Percentiles rank a stretch among this genome's conserved stretches.
Evolutionary conservation across 2,113 vertebrate genomes (phyloP).

Genomic region (Psophia crepitans): DNA sequence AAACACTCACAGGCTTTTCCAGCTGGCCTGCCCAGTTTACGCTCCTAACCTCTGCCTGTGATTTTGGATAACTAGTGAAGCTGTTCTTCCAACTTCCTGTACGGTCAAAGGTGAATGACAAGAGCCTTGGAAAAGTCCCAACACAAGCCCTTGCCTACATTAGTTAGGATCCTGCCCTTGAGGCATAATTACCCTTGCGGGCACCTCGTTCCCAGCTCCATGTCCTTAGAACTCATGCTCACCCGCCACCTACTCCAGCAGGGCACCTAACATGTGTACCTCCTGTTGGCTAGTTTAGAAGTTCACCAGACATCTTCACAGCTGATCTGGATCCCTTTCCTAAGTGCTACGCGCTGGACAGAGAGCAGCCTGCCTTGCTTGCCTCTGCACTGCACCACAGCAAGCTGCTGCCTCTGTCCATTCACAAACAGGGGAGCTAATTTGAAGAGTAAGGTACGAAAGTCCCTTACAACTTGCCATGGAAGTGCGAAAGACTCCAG

Average conservation of each 20-base stretch:
- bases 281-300: background rate
- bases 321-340: background rate
- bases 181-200: background rate
- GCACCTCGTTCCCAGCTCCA: background rate
- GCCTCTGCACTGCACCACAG: background rate
- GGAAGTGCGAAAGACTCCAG: background rate
- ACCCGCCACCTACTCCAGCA: background rate
- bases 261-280: background rate
- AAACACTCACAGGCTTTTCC: background rate
- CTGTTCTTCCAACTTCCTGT: background rate
- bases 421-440: background rate
- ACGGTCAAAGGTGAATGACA: background rate
- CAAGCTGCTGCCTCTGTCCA: background rate
- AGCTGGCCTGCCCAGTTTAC: background rate
- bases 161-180: background rate
- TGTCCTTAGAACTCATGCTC: background rate
- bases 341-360: background rate
- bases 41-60: background rate
- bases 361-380: background rate
- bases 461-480: background rate
- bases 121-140: background rate
- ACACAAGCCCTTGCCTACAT: background rate
- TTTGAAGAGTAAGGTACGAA: accelerated
- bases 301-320: background rate
- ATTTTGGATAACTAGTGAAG: background rate